Base-by-base conservation (phyloP, 2,888 invertebrate genomes). In the Noctua comes region DNA sequence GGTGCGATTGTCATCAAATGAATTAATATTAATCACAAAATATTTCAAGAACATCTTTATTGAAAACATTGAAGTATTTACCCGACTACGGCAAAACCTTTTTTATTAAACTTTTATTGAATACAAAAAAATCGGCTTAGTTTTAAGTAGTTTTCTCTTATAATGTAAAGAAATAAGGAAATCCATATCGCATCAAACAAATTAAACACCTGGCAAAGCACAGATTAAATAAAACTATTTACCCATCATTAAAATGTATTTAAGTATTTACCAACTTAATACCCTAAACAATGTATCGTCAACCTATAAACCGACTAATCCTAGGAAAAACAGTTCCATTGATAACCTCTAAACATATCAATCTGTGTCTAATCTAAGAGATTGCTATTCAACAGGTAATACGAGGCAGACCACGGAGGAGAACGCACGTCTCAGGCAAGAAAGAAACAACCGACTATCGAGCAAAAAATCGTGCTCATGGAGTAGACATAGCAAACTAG, bases 311-410 rank as follows among this genome's bases (percentile, higher is more conserved):
- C 36, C 2, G 40, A 43, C 18, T 73, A 80, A 83, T 74, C 36
- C 4, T 18, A 21, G 11, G 21, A 7, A 59, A 11, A 21, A 43
- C 16, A 54, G 6, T 27, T 36, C n/a, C 66, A 68, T 24, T 10
- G 57, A 81, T 72, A 84, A 75, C 73, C 43, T 70, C n/a, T 64
- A 51, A 51, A 74, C 46, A 18, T 64, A 65, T 69, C 48, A 62
- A 80, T 70, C 27, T 54, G 31, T 46, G 18, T 64, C 21, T 79
- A 64, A 78, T 81, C 73, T 76, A 73, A 73, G 21, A 40, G 46
- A 66, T 78, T 71, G 27, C 51, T 78, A 46, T 68, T 5, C 68
- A 2, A 76, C 84, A 84, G 84, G 82, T 76, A 73, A 71, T 62
- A 54, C 72, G 54, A 21, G 2, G 10, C 46, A 31, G 73, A 13